Percentiles rank a stretch among this genome's conserved stretches.
Evolutionary conservation across 2,888 invertebrate genomes (phyloP).

Genomic region (Cantharis rufa): DNA sequence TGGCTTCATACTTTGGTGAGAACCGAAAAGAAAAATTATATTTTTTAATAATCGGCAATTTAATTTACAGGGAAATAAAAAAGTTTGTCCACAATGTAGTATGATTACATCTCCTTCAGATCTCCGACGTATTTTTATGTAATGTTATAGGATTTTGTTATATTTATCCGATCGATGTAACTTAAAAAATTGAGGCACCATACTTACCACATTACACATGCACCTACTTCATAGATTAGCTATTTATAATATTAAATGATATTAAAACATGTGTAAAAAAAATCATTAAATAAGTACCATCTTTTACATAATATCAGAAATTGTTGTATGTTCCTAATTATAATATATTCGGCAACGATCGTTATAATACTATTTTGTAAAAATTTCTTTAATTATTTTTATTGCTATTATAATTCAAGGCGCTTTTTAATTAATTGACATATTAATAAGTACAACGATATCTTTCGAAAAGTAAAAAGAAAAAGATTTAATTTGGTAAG

Average conservation of each 20-base stretch:
- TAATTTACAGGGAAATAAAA: conserved; percentile 74
- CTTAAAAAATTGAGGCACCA: conserved; percentile 34
- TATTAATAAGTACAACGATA: neutral
- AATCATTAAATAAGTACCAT: conserved; percentile 13
- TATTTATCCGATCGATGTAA: conserved; percentile 30
- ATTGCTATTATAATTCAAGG: neutral
- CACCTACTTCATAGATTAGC: conserved; percentile 23
- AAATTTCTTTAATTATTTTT: neutral
- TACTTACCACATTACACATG: conserved; percentile 33
- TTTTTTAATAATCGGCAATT: neutral
- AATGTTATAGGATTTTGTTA: conserved; percentile 46
- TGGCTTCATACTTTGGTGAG: conserved; percentile 69
- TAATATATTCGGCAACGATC: conserved; percentile 1
- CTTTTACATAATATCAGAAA: conserved; percentile 15
- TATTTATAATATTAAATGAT: conserved; percentile 12
- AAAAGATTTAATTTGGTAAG: neutral
- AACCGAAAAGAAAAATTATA: conserved; percentile 6
- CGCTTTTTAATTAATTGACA: neutral
- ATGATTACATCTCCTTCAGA: conserved; percentile 89
- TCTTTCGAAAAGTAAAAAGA: neutral
- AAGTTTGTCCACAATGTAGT: conserved; percentile 93
- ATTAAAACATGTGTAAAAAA: conserved; percentile 26
- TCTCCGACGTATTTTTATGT: conserved; percentile 87
- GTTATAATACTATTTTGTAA: conserved; percentile 4
- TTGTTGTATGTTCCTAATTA: conserved; percentile 26